phyloP scores from a whole-genome alignment of 2,888 invertebrate species.

The Pollenia angustigena region DNA sequence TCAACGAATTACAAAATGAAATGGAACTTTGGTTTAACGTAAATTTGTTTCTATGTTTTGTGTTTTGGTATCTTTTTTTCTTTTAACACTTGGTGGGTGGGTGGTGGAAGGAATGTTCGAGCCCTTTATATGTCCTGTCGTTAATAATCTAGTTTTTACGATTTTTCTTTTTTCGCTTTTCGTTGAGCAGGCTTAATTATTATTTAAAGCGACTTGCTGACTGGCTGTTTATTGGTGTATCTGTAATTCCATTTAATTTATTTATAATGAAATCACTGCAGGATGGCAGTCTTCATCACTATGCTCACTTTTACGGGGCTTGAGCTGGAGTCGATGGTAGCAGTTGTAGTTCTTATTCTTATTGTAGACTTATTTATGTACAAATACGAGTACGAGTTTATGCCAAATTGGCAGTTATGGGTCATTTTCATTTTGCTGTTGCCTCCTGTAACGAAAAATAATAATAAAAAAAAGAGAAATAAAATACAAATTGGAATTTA shows the following conservation, averaged over 20 bases:
- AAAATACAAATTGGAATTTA: constrained; percentile 71
- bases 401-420: constrained; percentile 71
- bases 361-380: constrained; percentile 48
- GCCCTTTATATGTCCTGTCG: constrained; percentile 7
- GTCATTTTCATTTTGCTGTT: constrained; percentile 76
- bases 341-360: constrained; percentile 25
- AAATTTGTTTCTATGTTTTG: background rate
- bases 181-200: constrained; percentile 30
- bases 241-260: constrained; percentile 78
- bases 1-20: constrained; percentile 57
- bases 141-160: constrained; percentile 57
- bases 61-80: constrained; percentile 5
- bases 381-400: constrained; percentile 25
- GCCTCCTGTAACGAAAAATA: constrained; percentile 76
- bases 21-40: constrained; percentile 51
- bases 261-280: constrained; percentile 65
- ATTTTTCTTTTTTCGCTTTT: background rate
- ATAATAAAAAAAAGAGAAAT: constrained; percentile 49
- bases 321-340: constrained; percentile 28
- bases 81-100: constrained; percentile 62
- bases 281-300: constrained; percentile 3
- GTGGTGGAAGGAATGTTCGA: background rate
- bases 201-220: constrained; percentile 41
- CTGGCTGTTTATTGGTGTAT: constrained; percentile 75
- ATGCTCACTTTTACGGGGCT: constrained; percentile 23